A percentile compares a stretch with the other conserved stretches of the same genome.
Evolutionary conservation across 2,888 invertebrate genomes (phyloP).

Genomic region (Melinaea marsaeus): DNA sequence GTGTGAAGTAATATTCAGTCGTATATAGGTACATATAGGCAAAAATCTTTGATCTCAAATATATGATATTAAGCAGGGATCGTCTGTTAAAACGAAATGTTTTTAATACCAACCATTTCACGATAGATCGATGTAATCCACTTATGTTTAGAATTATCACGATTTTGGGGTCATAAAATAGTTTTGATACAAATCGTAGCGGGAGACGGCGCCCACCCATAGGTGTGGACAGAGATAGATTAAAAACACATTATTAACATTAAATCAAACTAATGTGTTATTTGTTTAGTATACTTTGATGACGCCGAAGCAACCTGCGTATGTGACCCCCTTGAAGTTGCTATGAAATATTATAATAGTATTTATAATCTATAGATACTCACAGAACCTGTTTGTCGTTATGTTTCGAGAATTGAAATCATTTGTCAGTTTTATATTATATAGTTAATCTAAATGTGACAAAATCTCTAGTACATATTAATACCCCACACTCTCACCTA

Average conservation of each 20-base stretch:
- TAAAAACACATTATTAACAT: constrained; percentile 39
- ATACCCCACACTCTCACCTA: constrained; percentile 26
- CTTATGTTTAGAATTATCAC: constrained; percentile 39
- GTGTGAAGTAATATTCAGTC: too few species aligned
- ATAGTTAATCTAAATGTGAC: constrained; percentile 8
- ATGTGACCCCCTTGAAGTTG: not conserved
- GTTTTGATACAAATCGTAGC: constrained; percentile 47
- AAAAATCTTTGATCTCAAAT: too few species aligned
- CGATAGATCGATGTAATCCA: constrained; percentile 11
- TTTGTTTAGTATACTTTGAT: constrained; percentile 54
- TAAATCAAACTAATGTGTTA: constrained; percentile 60
- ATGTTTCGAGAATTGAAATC: too few species aligned
- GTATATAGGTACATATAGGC: too few species aligned
- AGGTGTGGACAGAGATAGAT: constrained; percentile 58
- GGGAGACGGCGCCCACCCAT: constrained; percentile 59
- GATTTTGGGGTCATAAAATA: constrained; percentile 39
- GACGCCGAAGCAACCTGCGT: constrained; percentile 34
- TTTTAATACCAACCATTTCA: too few species aligned
- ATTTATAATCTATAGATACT: not conserved
- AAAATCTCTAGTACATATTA: constrained; percentile 26
- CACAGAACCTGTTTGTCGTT: too few species aligned
- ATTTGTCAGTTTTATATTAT: not conserved
- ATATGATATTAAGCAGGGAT: too few species aligned
- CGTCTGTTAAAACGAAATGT: too few species aligned
- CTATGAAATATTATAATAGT: not conserved